Percentiles rank a stretch among this genome's conserved stretches.
phyloP scores from a whole-genome alignment of 1,140 invertebrate genomes.

The Solen grandis region DNA sequence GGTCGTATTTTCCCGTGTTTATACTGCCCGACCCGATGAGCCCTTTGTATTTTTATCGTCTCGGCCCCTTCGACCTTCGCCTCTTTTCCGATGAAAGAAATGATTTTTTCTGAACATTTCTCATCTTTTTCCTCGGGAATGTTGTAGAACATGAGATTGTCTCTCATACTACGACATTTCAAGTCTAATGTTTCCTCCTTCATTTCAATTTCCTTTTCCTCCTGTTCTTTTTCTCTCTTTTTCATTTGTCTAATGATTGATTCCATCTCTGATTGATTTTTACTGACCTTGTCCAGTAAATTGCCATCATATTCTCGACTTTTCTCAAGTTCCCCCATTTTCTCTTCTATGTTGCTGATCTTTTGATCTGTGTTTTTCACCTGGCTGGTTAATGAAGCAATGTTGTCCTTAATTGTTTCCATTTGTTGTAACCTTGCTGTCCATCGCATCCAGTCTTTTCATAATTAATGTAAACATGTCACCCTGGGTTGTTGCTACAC shows the following conservation, averaged over 20 bases:
- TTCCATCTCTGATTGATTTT: background rate
- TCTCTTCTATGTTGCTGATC: background rate
- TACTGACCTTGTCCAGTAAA: background rate
- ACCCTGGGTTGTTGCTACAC: background rate
- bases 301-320: background rate
- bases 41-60: conserved; percentile 12
- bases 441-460: background rate
- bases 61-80: conserved; percentile 1
- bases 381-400: background rate
- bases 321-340: background rate
- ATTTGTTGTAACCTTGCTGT: background rate
- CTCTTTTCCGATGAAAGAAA: background rate
- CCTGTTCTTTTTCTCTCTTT: background rate
- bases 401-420: background rate
- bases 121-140: background rate
- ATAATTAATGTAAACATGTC: conserved; percentile 1
- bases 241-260: background rate
- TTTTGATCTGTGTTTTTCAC: background rate
- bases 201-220: background rate
- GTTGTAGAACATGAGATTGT: background rate
- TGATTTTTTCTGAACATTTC: conserved; percentile 1
- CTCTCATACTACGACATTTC: conserved; percentile 8
- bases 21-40: conserved; percentile 9
- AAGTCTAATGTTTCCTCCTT: background rate
- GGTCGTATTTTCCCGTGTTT: background rate